These are phyloP conservation scores for Oligia fasciuncula DNA, from an alignment of 2,888 invertebrate genomes.

Conservation along the genomic window DNA sequence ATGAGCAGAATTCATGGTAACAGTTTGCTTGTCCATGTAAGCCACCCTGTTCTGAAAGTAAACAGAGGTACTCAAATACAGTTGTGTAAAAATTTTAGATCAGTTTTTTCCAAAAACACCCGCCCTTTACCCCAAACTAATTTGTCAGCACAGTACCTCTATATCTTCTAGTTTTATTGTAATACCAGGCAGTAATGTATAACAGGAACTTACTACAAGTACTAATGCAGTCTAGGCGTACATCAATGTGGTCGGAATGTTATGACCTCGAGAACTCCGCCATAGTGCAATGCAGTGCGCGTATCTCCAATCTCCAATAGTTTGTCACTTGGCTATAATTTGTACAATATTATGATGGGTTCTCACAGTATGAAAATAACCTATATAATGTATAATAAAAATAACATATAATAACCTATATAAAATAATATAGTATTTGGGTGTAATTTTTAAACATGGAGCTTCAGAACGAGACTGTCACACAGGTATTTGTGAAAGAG, in stretches of 20 bases:
- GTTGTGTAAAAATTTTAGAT: no score
- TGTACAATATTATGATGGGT: conserved; percentile 1
- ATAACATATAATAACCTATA: no score
- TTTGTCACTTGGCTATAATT: conserved; percentile 30
- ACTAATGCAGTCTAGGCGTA: conserved; percentile 10
- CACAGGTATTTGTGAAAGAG: no score
- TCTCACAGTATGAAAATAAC: neutral
- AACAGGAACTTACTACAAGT: neutral
- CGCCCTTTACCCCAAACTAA: neutral
- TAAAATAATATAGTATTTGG: no score
- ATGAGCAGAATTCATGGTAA: no score
- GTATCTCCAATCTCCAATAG: conserved; percentile 23
- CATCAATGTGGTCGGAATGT: conserved; percentile 39
- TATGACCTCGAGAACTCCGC: conserved; percentile 31
- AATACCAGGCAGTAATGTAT: neutral
- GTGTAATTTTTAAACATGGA: no score
- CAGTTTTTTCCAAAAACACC: no score
- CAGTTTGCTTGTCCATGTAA: no score
- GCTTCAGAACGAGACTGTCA: no score
- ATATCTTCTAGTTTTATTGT: neutral
- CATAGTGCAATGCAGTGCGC: conserved; percentile 44
- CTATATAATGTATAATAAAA: no score
- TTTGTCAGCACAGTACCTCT: neutral
- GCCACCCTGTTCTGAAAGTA: no score
- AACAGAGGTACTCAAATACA: no score